These are phyloP conservation scores for Oriolus oriolus DNA, from an alignment of 2,113 vertebrate genomes.

Conservation along the genomic window DNA sequence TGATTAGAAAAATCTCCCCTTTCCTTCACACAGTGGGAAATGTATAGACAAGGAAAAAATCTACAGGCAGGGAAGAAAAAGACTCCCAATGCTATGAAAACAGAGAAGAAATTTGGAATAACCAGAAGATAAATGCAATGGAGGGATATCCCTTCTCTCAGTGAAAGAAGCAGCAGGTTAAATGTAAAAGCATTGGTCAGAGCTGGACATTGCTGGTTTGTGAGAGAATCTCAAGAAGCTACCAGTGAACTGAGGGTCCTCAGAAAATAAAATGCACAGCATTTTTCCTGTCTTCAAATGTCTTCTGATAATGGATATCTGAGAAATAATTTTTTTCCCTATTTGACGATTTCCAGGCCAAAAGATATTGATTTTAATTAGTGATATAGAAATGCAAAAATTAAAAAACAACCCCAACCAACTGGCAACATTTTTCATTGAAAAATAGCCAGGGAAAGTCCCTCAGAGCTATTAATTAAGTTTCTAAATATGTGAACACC, in stretches of 20 bases:
- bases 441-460: conserved; percentile 43
- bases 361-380: background rate
- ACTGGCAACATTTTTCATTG: background rate
- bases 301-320: background rate
- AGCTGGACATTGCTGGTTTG: background rate
- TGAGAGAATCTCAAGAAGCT: background rate
- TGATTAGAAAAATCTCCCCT: background rate
- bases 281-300: background rate
- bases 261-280: background rate
- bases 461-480: conserved; percentile 55
- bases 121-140: background rate
- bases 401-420: background rate
- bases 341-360: background rate
- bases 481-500: conserved; percentile 61
- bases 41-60: background rate
- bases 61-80: background rate
- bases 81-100: background rate
- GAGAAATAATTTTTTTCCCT: background rate
- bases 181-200: background rate
- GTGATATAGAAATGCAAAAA: background rate
- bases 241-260: background rate
- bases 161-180: background rate
- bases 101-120: background rate
- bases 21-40: background rate
- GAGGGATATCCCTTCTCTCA: background rate